A percentile compares a stretch with the other conserved stretches of the same genome.
phyloP scores from a whole-genome alignment of 2,888 invertebrate species.

The Limnephilus lunatus region DNA sequence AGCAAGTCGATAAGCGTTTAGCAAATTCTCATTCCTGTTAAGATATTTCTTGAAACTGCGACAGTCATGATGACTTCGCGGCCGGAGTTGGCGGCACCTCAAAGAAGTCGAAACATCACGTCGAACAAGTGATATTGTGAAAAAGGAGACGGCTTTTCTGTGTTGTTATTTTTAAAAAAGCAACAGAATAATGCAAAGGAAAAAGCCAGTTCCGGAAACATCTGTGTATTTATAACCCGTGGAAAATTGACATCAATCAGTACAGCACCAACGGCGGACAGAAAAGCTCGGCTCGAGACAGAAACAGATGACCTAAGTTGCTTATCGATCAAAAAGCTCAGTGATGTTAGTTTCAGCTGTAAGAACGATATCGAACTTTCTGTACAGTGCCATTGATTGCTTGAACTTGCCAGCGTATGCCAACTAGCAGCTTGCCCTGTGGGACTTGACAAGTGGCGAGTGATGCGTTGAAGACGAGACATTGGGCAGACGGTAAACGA shows the following conservation, averaged over 20 bases:
- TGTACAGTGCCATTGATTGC: not conserved
- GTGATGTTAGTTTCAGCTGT: not conserved
- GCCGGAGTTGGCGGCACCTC: constrained; percentile 23
- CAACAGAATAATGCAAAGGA: constrained; percentile 16
- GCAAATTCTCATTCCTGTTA: constrained; percentile 13
- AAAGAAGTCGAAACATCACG: not conserved
- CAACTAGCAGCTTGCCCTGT: not conserved
- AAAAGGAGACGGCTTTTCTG: constrained; percentile 29
- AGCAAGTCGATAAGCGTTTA: constrained; percentile 32
- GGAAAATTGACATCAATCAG: constrained; percentile 43
- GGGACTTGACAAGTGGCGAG: not conserved
- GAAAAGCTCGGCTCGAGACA: not conserved
- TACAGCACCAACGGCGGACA: constrained; percentile 28
- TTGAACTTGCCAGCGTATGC: not conserved
- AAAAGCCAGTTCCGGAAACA: constrained; percentile 16
- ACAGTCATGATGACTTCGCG: constrained; percentile 22
- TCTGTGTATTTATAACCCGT: constrained; percentile 29
- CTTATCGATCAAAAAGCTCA: not conserved
- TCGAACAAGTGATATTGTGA: not conserved
- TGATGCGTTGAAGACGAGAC: not conserved
- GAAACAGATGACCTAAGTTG: not conserved
- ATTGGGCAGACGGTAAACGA: not conserved
- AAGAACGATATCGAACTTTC: not conserved
- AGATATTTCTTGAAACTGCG: constrained; percentile 30
- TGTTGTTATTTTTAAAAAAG: constrained; percentile 10